phyloP scores from a whole-genome alignment of 2,888 invertebrate species.

The Bruchidius siliquastri region DNA sequence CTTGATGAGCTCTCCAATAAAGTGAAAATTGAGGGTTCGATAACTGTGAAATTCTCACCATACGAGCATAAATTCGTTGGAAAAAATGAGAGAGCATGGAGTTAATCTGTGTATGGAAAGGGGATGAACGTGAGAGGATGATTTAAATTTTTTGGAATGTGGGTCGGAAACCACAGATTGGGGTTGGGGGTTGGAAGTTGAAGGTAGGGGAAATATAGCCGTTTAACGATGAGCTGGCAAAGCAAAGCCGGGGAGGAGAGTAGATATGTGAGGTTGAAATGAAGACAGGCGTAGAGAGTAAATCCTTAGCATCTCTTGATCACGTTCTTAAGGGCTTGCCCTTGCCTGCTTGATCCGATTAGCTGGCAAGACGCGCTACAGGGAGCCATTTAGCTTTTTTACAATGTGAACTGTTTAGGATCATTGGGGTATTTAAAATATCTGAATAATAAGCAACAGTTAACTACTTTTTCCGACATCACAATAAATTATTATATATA shows the following conservation, averaged over 20 bases:
- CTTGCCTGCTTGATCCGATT: conserved; percentile 44
- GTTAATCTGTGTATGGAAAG: not conserved
- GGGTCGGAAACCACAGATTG: not conserved
- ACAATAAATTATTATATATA: no score
- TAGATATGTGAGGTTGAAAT: conserved; percentile 21
- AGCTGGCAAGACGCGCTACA: conserved; percentile 37
- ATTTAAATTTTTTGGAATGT: not conserved
- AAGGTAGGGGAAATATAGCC: not conserved
- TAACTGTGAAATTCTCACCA: conserved; percentile 9
- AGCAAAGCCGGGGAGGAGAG: not conserved
- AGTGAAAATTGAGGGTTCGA: no score
- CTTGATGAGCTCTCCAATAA: no score
- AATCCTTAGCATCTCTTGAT: conserved; percentile 46
- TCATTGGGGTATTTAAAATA: no score
- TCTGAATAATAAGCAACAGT: no score
- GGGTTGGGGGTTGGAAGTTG: not conserved
- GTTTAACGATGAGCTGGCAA: not conserved
- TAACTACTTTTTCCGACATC: no score
- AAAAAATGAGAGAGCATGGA: not conserved
- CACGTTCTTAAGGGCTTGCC: conserved; percentile 46
- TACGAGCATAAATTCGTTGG: not conserved
- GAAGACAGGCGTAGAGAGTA: conserved; percentile 42
- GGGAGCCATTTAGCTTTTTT: not conserved
- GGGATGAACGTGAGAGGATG: not conserved
- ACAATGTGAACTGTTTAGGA: not conserved